Evolutionary conservation across 2,113 vertebrate species (phyloP).

Genomic region (Pleuronectes platessa): DNA sequence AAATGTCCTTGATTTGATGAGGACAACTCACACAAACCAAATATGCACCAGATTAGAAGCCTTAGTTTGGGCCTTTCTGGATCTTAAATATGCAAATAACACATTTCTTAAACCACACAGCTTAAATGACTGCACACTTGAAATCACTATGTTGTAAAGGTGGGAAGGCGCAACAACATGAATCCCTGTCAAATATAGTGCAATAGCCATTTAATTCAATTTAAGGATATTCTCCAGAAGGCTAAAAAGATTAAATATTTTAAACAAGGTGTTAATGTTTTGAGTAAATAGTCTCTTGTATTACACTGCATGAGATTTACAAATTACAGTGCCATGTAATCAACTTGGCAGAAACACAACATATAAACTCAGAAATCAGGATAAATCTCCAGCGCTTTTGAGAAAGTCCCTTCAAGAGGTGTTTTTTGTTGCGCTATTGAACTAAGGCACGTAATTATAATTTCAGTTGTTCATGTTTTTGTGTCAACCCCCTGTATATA

Average conservation of each 20-base stretch:
- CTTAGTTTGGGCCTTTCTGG: neutral
- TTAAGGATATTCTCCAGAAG: conserved; percentile 2
- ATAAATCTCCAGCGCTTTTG: neutral
- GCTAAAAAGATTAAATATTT: neutral
- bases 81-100: conserved; percentile 6
- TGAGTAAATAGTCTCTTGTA: neutral
- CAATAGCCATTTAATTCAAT: conserved; percentile 4
- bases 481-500: neutral
- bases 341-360: neutral
- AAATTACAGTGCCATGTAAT: neutral
- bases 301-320: too few relatives aligned
- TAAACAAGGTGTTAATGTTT: neutral
- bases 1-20: neutral
- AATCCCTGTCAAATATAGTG: conserved; percentile 11
- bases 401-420: neutral
- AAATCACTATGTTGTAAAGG: neutral
- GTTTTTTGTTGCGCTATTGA: neutral
- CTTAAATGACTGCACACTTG: neutral
- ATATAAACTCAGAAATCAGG: neutral
- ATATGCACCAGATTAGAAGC: neutral
- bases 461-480: neutral
- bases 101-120: neutral
- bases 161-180: neutral
- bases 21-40: neutral
- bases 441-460: neutral